Base-by-base conservation (phyloP, 2,113 vertebrate species). In the Delphinapterus leucas region DNA sequence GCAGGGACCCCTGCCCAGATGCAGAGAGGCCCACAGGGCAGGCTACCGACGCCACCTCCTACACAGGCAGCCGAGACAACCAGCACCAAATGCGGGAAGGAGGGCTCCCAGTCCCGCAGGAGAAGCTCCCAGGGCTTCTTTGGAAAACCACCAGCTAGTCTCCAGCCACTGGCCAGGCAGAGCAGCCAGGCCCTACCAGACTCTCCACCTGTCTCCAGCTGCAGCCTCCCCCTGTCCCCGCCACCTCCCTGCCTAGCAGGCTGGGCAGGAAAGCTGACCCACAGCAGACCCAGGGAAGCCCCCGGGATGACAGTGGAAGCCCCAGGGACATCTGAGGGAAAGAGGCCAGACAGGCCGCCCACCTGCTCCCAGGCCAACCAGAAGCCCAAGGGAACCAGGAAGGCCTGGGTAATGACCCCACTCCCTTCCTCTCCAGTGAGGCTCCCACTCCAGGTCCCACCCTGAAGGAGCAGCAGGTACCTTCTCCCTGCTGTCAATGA, bases 401-500 rank as follows among this genome's bases (percentile, higher is more conserved):
- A 84, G 28, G 47, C 70, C 49, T 21, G 23, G 11, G 15, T 55
- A 8, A 88, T 82, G 36, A n/a, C 8, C 23, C 44, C 17, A 6
- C 10, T 17, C 26, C 33, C 63, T 14, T 21, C 28, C 13, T 25
- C 23, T 53, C 74, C 28, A 14, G 10, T 0, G n/a, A 74, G 33
- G 38, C 4, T 6, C 8, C 28, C 2, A 1, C 17, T 6, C 12
- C n/a, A 23, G 61, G 3, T 4, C 4, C 61, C 23, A 9, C 1
- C 1, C 33, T 0, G 0, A 11, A n/a, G n/a, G 25, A 23, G n/a
- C 36, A 4, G 9, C 49, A 25, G 11, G 20, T 97, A 99, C 99
- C 99, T 99, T 99, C 96, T 99, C 99, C 96, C 99, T 99, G 71
- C 98, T 97, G 93, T 99, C 99, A 47, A 99, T 99, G 97, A 99